Conservation (phyloP, 2,888 invertebrate species). For the Drosophila greeni region DNA sequence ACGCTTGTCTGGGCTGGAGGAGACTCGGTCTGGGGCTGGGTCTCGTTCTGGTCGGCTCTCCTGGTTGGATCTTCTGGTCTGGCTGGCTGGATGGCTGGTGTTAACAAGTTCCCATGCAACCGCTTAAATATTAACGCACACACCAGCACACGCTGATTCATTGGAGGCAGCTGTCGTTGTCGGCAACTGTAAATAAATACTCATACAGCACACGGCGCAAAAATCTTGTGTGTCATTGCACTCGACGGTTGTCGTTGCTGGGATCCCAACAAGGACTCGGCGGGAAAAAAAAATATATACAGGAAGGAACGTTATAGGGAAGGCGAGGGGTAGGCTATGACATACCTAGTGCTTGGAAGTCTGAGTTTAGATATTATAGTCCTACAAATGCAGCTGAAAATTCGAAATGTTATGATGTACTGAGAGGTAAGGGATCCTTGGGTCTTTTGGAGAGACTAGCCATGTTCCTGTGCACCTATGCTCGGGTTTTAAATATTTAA, state of each 20-base stretch:
- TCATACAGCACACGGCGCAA: constrained; percentile 65
- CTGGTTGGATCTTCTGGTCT: constrained; percentile 25
- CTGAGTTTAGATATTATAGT: too few relatives aligned
- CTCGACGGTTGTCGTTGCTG: constrained; percentile 49
- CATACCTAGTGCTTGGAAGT: not conserved
- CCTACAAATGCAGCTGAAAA: too few relatives aligned
- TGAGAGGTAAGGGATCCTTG: too few relatives aligned
- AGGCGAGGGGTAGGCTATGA: too few relatives aligned
- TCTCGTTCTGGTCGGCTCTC: constrained; percentile 23
- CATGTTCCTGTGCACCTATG: too few relatives aligned
- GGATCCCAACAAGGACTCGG: constrained; percentile 12
- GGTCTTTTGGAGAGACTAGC: too few relatives aligned
- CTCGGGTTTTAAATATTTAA: not conserved
- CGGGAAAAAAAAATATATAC: not conserved
- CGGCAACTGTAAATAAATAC: constrained; percentile 74
- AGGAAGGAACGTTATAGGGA: not conserved
- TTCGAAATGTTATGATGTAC: too few relatives aligned
- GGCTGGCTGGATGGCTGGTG: constrained; percentile 53
- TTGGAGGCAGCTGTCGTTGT: constrained; percentile 57
- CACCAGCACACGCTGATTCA: constrained; percentile 38
- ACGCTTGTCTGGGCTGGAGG: constrained; percentile 36
- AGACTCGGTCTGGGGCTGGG: constrained; percentile 13
- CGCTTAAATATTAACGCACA: constrained; percentile 74
- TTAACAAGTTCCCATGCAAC: constrained; percentile 75
- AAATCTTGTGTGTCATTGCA: constrained; percentile 74